phyloP scores from a whole-genome alignment of 2,888 invertebrate genomes.

The Mythimna ferrago region DNA sequence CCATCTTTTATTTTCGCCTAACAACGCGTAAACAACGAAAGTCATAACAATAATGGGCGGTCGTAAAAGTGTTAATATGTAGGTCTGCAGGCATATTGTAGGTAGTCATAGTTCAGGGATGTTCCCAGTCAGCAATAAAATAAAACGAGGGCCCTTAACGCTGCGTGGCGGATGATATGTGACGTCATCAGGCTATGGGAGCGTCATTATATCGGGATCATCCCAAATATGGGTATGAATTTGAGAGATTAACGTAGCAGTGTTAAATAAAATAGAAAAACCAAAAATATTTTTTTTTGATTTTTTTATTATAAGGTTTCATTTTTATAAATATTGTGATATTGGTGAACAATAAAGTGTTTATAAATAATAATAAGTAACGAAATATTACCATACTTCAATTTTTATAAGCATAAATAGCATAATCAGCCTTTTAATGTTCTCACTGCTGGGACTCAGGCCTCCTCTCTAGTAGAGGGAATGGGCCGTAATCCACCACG shows the following conservation, averaged over 20 bases:
- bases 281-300: not conserved
- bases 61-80: constrained; percentile 63
- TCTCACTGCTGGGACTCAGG: no score
- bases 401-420: no score
- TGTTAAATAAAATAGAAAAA: not conserved
- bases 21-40: constrained; percentile 59
- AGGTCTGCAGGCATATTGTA: constrained; percentile 55
- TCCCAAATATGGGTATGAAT: constrained; percentile 20
- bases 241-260: constrained; percentile 10
- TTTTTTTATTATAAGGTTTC: no score
- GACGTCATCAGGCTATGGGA: constrained; percentile 73
- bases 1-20: constrained; percentile 40
- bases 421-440: no score
- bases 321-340: no score
- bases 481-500: no score
- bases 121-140: constrained; percentile 75
- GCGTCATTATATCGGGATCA: constrained; percentile 64
- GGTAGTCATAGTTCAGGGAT: constrained; percentile 54
- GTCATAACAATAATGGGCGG: constrained; percentile 62
- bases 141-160: constrained; percentile 73
- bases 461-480: no score
- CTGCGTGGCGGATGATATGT: constrained; percentile 64
- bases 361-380: no score
- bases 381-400: no score
- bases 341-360: no score